Base-by-base conservation (phyloP, 1,140 invertebrate species). In the Cyclina sinensis region DNA sequence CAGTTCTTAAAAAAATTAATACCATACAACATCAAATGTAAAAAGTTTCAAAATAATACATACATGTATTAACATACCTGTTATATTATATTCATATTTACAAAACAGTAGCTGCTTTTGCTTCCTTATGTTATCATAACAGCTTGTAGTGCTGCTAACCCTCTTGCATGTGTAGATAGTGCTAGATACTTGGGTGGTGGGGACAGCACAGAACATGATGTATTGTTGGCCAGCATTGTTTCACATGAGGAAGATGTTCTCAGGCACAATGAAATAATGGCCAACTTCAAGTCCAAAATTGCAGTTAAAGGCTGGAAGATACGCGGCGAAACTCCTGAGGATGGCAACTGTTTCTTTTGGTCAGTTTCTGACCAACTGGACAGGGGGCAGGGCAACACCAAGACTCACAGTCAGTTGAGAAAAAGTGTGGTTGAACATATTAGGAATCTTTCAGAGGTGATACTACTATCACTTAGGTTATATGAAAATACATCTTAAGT, bases 341-440 rank as follows among this genome's bases (percentile, higher is more conserved):
- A 82, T 65, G 79, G 79, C 18, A 82, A 82, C 35, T 82, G 79
- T 43, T 62, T 62, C 37, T 82, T 82, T 35, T 82, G 79, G 76
- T 51, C 76, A 5, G 14, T 79, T 51, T 54, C 46, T 79, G 76
- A 79, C 48, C 76, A 79, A 57, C 51, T 79, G 5, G 43, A 79
- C 51, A 2, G 5, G 48, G 43, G 7, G 24, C 5, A 54, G 43
- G 43, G 14, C 76, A 51, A 27, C 1, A 79, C 14, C n/a, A 54
- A 30, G 46, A 54, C 76, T 7, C 46, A 54, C 51, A 32, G 21
- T 32, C 2, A 79, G 3, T 24, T 54, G 32, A 51, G 76, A 51
- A 24, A 79, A 51, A 1, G 43, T 54, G 43, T 54, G 3, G 76
- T 54, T 51, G 76, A 54, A 79, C 24, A 54, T 37, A 79, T 62